These are phyloP conservation scores for Drosophila melanogaster DNA, from an alignment of 1,140 invertebrate genomes.

Conservation along the genomic window DNA sequence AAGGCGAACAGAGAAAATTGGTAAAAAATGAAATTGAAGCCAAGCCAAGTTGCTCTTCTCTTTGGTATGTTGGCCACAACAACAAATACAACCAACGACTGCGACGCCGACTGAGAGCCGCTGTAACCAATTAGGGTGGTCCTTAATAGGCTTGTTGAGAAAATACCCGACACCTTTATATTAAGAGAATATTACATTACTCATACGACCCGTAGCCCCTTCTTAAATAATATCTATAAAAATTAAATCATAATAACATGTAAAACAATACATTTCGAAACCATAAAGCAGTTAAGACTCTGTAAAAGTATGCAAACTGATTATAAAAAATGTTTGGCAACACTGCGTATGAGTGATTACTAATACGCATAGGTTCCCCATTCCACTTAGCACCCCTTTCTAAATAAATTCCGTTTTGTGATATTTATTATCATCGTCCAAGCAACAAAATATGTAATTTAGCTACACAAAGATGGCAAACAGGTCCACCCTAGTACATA, in stretches of 20 bases:
- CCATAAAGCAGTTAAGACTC: background rate
- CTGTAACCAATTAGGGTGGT: conserved; percentile 13
- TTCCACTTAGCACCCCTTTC: too few relatives aligned
- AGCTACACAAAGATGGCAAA: too few relatives aligned
- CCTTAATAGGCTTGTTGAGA: background rate
- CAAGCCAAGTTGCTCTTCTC: conserved; percentile 42
- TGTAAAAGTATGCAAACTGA: background rate
- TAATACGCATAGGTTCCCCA: too few relatives aligned
- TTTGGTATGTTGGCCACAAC: conserved; percentile 30
- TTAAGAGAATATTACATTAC: background rate
- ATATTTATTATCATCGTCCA: too few relatives aligned
- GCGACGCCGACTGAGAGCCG: conserved; percentile 1
- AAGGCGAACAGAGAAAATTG: conserved; percentile 34
- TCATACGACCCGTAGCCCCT: background rate
- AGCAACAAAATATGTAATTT: too few relatives aligned
- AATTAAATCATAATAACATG: background rate
- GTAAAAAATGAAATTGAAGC: conserved; percentile 53
- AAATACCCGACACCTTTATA: background rate
- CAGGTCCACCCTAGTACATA: conserved; percentile 22
- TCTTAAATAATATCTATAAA: background rate
- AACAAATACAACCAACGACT: conserved; percentile 15
- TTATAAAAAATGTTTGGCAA: background rate
- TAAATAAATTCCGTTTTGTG: too few relatives aligned
- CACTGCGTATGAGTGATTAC: conserved; percentile 6
- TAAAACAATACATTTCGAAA: background rate